Evolutionary conservation across 2,888 invertebrate species (phyloP), one percentile per base, ranked within the genome.

Genomic region (Ptychoptera contaminata): DNA sequence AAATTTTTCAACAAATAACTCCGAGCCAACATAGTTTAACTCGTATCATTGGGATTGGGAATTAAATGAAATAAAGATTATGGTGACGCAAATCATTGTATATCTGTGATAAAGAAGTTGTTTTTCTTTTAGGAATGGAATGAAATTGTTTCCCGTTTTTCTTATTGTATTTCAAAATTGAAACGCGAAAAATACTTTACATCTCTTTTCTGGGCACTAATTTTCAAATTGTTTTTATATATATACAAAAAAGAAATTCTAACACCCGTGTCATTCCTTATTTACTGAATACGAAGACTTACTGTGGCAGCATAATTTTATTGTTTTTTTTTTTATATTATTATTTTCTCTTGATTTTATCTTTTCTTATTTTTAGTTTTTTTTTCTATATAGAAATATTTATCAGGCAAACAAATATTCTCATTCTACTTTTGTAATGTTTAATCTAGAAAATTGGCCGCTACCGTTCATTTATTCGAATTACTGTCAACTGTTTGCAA

Each of bases 371-470:
- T 23, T 23, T 23, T 23, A 5, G 3, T 7, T 23, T 16, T 10
- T 14, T 1, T 12, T 12, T 37, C 12, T 37, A 6, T 36, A 2
- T 36, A 39, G 39, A 16, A 23, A 39, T 16, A n/a, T n/a, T n/a
- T n/a, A n/a, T 16, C 11, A n/a, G n/a, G 23, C 23, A 16, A 29
- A 29, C 39, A 29, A 16, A 16, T 16, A 12, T 8, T 29, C 40
- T 31, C 14, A 23, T 23, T 23, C n/a, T 32, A 11, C n/a, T 32
- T 30, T 30, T 29, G 32, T 40, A 41, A 40, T 44, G 41, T 44
- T 46, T 48, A 48, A 48, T 48, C 39, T 48, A 42, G 43, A 48
- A 45, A 48, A 48, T 48, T 48, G 46, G 48, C 44, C 43, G 37
- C 35, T 44, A 39, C 36, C 37, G 38, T 46, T 46, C 48, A 48